Evolutionary conservation across 2,888 invertebrate species (phyloP).

Genomic region (Margaritifera margaritifera): DNA sequence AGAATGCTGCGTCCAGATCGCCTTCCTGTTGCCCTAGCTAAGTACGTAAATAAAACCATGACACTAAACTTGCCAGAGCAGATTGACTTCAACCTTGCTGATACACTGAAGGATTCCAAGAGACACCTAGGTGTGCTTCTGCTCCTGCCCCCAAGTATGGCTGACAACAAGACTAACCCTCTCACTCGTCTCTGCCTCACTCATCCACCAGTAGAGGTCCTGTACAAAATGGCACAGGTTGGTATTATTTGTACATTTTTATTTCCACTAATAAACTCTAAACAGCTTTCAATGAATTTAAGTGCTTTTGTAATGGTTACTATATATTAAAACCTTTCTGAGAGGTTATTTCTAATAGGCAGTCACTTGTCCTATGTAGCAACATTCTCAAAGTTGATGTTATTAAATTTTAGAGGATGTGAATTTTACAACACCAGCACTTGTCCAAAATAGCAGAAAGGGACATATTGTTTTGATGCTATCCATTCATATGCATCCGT

Average conservation of each 20-base stretch:
- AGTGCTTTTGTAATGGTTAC: too few species aligned
- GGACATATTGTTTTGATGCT: too few species aligned
- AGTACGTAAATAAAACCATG: conserved; percentile 63
- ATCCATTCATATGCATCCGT: too few species aligned
- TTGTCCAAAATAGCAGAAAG: too few species aligned
- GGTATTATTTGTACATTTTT: neutral
- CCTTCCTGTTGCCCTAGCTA: conserved; percentile 62
- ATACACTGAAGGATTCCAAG: conserved; percentile 51
- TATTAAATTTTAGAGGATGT: too few species aligned
- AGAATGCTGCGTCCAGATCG: conserved; percentile 71
- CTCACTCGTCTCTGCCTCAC: conserved; percentile 56
- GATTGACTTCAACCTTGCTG: conserved; percentile 50
- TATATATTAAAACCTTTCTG: too few species aligned
- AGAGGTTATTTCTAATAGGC: too few species aligned
- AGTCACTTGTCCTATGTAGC: too few species aligned
- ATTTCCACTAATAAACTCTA: too few species aligned
- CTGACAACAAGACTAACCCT: conserved; percentile 39
- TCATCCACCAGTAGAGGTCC: conserved; percentile 53
- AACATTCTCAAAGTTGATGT: too few species aligned
- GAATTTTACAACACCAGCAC: too few species aligned
- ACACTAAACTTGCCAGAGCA: conserved; percentile 54
- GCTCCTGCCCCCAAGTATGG: conserved; percentile 57
- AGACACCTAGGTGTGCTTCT: conserved; percentile 64
- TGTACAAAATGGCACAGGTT: conserved; percentile 61
- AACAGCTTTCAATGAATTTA: too few species aligned